Percentiles rank a stretch among this genome's conserved stretches.
Conservation (phyloP, 2,888 invertebrate genomes). For the Apamea epomidion region DNA sequence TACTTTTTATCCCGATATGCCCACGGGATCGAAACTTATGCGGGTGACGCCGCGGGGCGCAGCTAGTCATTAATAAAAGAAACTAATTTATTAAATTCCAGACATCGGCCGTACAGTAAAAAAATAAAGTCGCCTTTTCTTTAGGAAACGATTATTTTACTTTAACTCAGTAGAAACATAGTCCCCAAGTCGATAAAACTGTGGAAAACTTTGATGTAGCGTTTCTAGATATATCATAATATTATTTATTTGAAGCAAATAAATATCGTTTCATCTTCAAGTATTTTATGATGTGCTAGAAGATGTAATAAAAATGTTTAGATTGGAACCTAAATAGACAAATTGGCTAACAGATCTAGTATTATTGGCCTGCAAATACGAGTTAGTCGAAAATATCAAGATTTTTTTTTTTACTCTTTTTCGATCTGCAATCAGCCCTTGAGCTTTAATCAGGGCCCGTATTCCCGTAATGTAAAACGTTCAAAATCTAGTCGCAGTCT, state of each 20-base stretch:
- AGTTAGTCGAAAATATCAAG: no score
- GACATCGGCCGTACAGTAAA: neutral
- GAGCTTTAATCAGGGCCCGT: no score
- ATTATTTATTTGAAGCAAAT: conserved; percentile 16
- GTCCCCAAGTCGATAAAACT: neutral
- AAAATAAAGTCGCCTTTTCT: no score
- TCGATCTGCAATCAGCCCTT: no score
- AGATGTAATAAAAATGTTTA: conserved; percentile 37
- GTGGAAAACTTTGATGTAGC: neutral
- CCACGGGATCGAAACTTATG: no score
- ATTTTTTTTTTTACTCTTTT: no score
- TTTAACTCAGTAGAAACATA: no score
- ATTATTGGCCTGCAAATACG: neutral
- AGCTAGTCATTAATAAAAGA: no score
- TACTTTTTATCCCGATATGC: no score
- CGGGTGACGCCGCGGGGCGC: no score
- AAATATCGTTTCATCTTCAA: conserved; percentile 31
- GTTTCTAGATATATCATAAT: conserved; percentile 2
- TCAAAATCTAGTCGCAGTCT: no score
- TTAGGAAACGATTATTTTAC: neutral
- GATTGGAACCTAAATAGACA: conserved; percentile 5
- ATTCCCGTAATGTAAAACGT: no score
- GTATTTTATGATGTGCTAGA: conserved; percentile 1
- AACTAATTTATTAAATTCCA: neutral
- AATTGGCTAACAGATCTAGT: conserved; percentile 26